Conservation (phyloP, 53 echinoderm and acorn worm genomes). For the Crossaster papposus region DNA sequence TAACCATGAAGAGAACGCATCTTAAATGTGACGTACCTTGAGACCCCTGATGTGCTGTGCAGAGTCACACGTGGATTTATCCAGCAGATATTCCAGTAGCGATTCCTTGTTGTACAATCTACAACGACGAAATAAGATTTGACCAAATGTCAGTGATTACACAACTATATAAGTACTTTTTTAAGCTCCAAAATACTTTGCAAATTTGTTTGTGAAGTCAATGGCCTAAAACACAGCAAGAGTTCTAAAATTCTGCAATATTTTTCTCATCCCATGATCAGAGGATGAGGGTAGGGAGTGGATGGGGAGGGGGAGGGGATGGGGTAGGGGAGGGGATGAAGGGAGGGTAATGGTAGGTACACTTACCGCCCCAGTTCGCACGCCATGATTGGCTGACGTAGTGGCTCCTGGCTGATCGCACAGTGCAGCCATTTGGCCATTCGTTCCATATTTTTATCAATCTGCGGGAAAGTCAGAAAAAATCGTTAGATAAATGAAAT, state of each 20-base stretch:
- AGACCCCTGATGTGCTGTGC: slow-evolving; percentile 87
- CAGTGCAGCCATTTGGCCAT: slow-evolving; percentile 94
- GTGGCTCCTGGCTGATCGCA: slow-evolving; percentile 81
- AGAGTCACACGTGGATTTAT: slow-evolving; percentile 74
- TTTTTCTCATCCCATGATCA: too few relatives aligned
- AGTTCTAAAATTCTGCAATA: too few relatives aligned
- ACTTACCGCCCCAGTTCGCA: slow-evolving; percentile 96
- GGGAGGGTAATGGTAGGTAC: neutral
- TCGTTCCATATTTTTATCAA: slow-evolving; percentile 90
- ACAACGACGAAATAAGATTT: neutral
- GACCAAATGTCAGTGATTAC: neutral
- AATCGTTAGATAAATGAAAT: neutral
- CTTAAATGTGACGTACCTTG: slow-evolving; percentile 64
- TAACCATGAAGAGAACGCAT: neutral
- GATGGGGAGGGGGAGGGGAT: too few relatives aligned
- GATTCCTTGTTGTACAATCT: slow-evolving; percentile 98
- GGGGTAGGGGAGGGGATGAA: neutral
- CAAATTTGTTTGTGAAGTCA: too few relatives aligned
- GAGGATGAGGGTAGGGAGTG: too few relatives aligned
- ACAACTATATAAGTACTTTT: too few relatives aligned
- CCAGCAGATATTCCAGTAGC: slow-evolving; percentile 83
- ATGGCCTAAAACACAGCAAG: too few relatives aligned
- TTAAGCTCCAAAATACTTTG: too few relatives aligned
- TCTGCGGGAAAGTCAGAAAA: slow-evolving; percentile 54
- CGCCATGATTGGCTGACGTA: slow-evolving; percentile 85